phyloP scores from a whole-genome alignment of 2,113 vertebrate genomes.

The Trichomycterus rosablanca region DNA sequence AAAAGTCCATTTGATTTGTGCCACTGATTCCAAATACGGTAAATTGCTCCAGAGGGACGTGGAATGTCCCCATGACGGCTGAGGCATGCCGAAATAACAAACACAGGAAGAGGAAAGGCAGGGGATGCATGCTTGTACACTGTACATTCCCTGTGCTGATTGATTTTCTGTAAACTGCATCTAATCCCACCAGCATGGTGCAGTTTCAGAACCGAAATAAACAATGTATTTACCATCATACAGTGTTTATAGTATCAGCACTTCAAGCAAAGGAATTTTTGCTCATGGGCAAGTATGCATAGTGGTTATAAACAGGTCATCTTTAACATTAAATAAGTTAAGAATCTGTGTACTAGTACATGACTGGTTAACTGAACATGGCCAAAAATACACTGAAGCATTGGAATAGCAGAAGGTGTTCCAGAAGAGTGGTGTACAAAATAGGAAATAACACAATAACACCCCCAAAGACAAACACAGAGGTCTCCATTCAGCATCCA shows the following conservation, averaged over 20 bases:
- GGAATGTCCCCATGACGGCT: constrained; percentile 54
- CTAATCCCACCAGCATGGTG: too few relatives aligned
- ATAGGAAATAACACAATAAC: neutral
- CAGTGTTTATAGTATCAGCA: too few relatives aligned
- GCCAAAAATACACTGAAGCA: too few relatives aligned
- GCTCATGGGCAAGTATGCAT: too few relatives aligned
- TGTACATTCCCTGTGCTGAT: neutral
- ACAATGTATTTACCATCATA: too few relatives aligned
- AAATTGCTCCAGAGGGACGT: constrained; percentile 26
- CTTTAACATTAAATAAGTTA: too few relatives aligned
- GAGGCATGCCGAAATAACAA: constrained; percentile 47
- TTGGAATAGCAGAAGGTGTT: too few relatives aligned
- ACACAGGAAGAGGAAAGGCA: constrained; percentile 26
- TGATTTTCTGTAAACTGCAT: neutral
- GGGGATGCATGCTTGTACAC: constrained; percentile 5
- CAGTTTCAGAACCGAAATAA: too few relatives aligned
- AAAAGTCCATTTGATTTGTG: constrained; percentile 49
- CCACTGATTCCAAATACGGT: constrained; percentile 46
- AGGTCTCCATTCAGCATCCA: neutral
- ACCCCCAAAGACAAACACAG: neutral
- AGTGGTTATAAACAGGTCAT: too few relatives aligned
- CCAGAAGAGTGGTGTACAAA: neutral
- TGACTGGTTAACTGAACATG: too few relatives aligned
- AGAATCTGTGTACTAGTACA: too few relatives aligned
- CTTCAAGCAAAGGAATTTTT: too few relatives aligned